Conservation (phyloP, 2,113 vertebrate species). For the Sphaerodactylus townsendi region DNA sequence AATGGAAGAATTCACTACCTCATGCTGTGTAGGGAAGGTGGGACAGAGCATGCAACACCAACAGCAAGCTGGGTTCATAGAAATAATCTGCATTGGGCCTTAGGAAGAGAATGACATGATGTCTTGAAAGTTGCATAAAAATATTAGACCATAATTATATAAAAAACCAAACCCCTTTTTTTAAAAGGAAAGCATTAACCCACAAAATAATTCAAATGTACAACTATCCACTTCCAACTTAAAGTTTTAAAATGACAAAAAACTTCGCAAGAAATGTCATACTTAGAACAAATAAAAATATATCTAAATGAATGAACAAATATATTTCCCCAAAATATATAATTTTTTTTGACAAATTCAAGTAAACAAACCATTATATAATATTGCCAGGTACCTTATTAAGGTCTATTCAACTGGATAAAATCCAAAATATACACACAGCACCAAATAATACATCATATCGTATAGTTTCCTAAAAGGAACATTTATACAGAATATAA, state of each 20-base stretch:
- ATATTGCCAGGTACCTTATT: slow-evolving; percentile 36
- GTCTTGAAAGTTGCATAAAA: not conserved
- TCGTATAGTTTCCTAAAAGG: slow-evolving; percentile 49
- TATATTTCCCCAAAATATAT: slow-evolving; percentile 70
- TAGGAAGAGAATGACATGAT: not conserved
- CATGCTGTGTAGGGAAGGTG: no score
- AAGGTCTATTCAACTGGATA: slow-evolving; percentile 55
- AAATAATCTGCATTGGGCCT: no score
- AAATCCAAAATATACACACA: slow-evolving; percentile 88
- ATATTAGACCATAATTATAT: slow-evolving; percentile 30
- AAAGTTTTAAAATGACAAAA: slow-evolving; percentile 57
- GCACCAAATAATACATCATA: slow-evolving; percentile 59
- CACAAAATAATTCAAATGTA: not conserved
- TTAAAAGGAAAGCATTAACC: not conserved
- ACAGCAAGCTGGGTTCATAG: no score
- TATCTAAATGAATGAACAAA: slow-evolving; percentile 69
- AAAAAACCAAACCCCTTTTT: not conserved
- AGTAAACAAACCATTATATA: slow-evolving; percentile 69
- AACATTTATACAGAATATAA: slow-evolving; percentile 44
- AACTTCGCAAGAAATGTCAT: slow-evolving; percentile 40
- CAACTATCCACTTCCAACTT: slow-evolving; percentile 16
- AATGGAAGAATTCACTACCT: no score
- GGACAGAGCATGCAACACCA: no score
- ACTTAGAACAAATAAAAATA: slow-evolving; percentile 53
- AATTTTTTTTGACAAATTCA: slow-evolving; percentile 69